These are phyloP conservation scores for Tupaia tana DNA, from an alignment of 2,113 vertebrate genomes.

Conservation along the genomic window DNA sequence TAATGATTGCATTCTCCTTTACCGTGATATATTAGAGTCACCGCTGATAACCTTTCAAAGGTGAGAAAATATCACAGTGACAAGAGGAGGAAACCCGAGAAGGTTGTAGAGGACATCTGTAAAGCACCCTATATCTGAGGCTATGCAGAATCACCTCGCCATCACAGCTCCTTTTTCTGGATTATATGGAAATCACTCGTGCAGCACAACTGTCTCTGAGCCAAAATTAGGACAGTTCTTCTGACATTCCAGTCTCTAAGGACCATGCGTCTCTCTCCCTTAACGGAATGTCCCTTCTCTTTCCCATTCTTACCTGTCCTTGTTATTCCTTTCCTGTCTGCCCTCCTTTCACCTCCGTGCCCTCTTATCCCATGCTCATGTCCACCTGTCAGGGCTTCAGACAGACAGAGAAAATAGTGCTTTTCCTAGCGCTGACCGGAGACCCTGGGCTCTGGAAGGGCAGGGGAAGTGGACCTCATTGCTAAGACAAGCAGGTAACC, in stretches of 20 bases:
- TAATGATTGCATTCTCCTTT: slow-evolving; percentile 6
- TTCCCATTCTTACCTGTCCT: not conserved
- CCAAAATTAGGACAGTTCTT: not conserved
- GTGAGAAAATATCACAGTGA: not conserved
- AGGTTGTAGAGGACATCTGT: not conserved
- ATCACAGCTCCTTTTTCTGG: not conserved
- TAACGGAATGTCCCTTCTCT: not conserved
- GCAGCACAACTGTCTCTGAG: not conserved
- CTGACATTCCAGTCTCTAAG: not conserved
- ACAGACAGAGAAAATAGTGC: not conserved
- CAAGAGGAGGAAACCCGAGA: not conserved
- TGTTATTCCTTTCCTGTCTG: not conserved
- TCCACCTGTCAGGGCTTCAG: slow-evolving; percentile 2
- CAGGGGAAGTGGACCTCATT: not conserved
- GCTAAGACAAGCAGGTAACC: slow-evolving; percentile 36
- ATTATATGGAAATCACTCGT: not conserved
- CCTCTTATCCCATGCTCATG: not conserved
- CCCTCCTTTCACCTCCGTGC: not conserved
- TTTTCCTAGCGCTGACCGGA: not conserved
- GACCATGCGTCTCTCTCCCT: not conserved
- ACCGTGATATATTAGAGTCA: not conserved
- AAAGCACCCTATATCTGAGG: not conserved
- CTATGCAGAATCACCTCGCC: not conserved
- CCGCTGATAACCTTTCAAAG: slow-evolving; percentile 26
- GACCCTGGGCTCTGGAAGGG: not conserved